Percentiles rank a stretch among this genome's conserved stretches.
These are phyloP conservation scores for Clarias fuscus DNA, from an alignment of 2,797 vertebrate genomes.

Conservation along the genomic window DNA sequence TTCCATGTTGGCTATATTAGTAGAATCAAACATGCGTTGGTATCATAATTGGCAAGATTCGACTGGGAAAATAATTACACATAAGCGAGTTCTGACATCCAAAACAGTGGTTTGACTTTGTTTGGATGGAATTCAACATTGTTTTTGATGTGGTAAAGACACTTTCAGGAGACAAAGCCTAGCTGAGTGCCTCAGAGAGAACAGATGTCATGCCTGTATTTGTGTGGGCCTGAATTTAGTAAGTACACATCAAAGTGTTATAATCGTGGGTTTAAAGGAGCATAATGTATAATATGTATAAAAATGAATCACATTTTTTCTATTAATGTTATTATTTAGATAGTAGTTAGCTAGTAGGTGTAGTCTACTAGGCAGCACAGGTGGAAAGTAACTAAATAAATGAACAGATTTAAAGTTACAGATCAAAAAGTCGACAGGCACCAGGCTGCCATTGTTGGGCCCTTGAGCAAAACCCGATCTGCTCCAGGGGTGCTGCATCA, in stretches of 20 bases:
- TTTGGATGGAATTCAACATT: neutral
- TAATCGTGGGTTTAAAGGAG: neutral
- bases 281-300: neutral
- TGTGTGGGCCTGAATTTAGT: neutral
- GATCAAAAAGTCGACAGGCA: too few relatives aligned
- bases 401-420: too few relatives aligned
- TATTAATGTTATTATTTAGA: too few relatives aligned
- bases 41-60: neutral
- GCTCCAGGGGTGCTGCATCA: too few relatives aligned
- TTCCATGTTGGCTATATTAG: neutral
- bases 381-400: too few relatives aligned
- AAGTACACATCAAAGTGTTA: neutral
- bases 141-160: neutral
- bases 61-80: neutral
- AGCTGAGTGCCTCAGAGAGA: neutral
- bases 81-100: neutral
- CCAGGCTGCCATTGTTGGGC: too few relatives aligned
- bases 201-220: neutral
- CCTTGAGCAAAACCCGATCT: too few relatives aligned
- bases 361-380: neutral
- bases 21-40: neutral
- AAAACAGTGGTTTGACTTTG: neutral
- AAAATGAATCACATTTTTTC: neutral
- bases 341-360: neutral
- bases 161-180: neutral